phyloP scores from a whole-genome alignment of 2,797 vertebrate genomes.

The Alca torda region DNA sequence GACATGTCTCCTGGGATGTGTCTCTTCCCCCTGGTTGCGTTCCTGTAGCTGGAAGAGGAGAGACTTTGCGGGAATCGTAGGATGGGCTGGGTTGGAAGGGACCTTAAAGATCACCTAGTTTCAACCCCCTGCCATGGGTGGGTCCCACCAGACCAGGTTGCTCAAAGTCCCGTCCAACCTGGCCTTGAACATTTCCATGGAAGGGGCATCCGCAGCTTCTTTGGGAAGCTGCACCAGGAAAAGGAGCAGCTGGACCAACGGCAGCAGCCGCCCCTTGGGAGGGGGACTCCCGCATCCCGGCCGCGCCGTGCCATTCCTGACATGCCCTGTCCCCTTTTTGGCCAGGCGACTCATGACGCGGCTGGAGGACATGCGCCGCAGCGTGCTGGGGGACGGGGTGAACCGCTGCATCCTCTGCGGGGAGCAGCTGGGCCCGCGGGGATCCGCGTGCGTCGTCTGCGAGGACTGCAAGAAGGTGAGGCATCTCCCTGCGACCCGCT shows the following conservation, averaged over 20 bases:
- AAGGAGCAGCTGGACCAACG: neutral
- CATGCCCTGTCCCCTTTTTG: neutral
- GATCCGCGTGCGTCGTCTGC: conserved; percentile 85
- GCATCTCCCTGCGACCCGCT: rapidly evolving
- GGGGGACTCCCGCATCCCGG: rapidly evolving
- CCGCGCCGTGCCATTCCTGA: rapidly evolving
- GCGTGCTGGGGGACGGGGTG: conserved; percentile 87
- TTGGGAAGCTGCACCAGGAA: neutral
- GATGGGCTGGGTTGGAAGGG: too few species aligned
- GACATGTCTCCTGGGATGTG: neutral
- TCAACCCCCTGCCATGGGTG: too few species aligned
- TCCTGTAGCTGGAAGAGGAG: neutral
- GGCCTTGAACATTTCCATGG: too few species aligned
- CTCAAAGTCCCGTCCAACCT: too few species aligned
- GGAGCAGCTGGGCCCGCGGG: conserved; percentile 82
- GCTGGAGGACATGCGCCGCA: conserved; percentile 88
- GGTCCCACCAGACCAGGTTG: too few species aligned
- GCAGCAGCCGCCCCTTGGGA: neutral
- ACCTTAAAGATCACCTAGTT: too few species aligned
- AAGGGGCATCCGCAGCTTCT: neutral
- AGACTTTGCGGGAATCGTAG: neutral
- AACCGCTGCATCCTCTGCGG: conserved; percentile 90
- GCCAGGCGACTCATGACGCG: conserved; percentile 87
- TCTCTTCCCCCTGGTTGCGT: neutral
- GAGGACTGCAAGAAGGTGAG: conserved; percentile 92